phyloP scores from a whole-genome alignment of 92 coral and sea anemone genomes.

The Montipora capitata region DNA sequence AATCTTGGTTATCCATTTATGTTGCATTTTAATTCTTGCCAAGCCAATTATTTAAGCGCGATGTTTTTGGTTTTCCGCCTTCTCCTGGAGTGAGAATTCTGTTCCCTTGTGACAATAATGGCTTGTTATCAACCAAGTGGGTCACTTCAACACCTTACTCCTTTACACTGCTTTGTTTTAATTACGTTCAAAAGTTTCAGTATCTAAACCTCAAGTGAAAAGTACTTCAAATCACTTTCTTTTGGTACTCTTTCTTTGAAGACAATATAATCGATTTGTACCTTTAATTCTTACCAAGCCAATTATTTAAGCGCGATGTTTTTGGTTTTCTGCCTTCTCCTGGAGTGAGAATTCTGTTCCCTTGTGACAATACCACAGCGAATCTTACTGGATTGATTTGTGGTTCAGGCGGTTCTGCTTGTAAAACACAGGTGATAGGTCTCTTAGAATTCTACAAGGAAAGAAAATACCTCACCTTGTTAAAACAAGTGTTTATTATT shows the following conservation, averaged over 20 bases:
- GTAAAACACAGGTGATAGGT: conserved; percentile 9
- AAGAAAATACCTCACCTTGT: conserved; percentile 1
- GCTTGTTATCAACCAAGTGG: no score
- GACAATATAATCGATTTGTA: background rate
- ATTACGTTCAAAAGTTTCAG: no score
- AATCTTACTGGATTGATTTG: conserved; percentile 37
- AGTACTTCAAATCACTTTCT: no score
- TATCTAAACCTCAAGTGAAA: no score
- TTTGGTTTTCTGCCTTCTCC: background rate
- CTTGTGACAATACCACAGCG: conserved; percentile 75
- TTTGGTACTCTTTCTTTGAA: no score
- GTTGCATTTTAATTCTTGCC: background rate
- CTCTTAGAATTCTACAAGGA: conserved; percentile 23
- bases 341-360: conserved; percentile 64
- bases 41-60: conserved; percentile 5
- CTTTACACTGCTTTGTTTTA: no score
- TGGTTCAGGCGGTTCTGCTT: conserved; percentile 20
- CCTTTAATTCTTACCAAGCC: conserved; percentile 16
- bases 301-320: conserved; percentile 3
- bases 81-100: conserved; percentile 58
- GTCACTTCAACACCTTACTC: no score
- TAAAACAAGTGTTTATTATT: background rate
- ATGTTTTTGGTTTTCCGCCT: background rate
- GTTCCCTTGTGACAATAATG: conserved; percentile 67
- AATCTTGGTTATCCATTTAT: no score